These are phyloP conservation scores for Lipotes vexillifer DNA, from an alignment of 2,113 vertebrate species.

Conservation along the genomic window DNA sequence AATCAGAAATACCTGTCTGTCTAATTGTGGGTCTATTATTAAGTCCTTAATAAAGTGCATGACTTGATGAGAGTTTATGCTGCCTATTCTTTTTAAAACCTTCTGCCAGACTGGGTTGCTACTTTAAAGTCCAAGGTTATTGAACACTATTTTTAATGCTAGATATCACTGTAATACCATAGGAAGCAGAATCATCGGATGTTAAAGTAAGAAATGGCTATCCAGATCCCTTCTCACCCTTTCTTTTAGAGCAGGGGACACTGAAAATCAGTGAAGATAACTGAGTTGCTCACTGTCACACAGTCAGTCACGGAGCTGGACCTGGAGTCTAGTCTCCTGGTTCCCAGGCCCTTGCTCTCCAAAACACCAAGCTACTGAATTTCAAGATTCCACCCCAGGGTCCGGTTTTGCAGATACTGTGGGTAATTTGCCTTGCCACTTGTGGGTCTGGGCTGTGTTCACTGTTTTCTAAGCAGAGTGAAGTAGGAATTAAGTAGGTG, in stretches of 20 bases:
- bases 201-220: background rate
- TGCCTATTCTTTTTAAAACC: background rate
- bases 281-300: background rate
- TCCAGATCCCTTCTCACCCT: background rate
- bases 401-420: background rate
- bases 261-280: background rate
- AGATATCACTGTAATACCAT: background rate
- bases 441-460: background rate
- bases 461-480: background rate
- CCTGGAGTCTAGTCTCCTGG: background rate
- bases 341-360: background rate
- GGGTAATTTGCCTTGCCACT: background rate
- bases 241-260: background rate
- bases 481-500: background rate
- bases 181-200: background rate
- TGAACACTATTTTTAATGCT: background rate
- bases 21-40: background rate
- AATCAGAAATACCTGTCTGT: background rate
- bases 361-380: background rate
- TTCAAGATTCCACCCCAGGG: background rate
- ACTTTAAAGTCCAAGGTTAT: background rate
- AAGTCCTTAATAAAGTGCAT: conserved; percentile 1
- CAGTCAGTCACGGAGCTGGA: background rate
- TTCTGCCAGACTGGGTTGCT: background rate
- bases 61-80: background rate